Conservation (phyloP, 2,113 vertebrate species). For the Isichthys henryi region DNA sequence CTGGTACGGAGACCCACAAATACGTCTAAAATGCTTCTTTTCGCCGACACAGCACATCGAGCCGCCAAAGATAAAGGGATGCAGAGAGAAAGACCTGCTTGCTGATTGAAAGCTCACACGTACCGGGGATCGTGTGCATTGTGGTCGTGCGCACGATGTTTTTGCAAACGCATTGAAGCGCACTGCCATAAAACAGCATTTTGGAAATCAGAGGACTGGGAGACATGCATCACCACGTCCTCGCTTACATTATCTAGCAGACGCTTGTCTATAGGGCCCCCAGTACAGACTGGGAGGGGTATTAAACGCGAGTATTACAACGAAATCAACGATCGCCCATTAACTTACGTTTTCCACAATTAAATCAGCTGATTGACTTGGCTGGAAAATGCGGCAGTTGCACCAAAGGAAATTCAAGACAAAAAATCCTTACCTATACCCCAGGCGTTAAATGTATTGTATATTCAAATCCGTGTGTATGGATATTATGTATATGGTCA, state of each 20-base stretch:
- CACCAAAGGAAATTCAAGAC: neutral
- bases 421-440: constrained; percentile 9
- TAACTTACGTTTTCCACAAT: neutral
- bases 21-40: neutral
- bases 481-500: neutral
- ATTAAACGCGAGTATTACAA: neutral
- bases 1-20: neutral
- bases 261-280: neutral
- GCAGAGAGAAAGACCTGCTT: neutral
- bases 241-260: neutral
- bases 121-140: neutral
- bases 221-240: constrained; percentile 5
- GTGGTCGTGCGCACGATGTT: neutral
- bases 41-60: neutral
- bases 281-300: neutral
- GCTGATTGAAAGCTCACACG: neutral
- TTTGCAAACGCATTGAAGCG: neutral
- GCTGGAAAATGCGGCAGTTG: neutral
- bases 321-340: neutral
- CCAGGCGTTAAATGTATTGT: neutral
- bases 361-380: constrained; percentile 7
- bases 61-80: neutral
- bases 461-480: neutral
- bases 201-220: neutral
- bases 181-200: constrained; percentile 1